A percentile compares a stretch with the other conserved stretches of the same genome.
Conservation (phyloP, 1,140 invertebrate genomes). For the Ceratina calcarata region DNA sequence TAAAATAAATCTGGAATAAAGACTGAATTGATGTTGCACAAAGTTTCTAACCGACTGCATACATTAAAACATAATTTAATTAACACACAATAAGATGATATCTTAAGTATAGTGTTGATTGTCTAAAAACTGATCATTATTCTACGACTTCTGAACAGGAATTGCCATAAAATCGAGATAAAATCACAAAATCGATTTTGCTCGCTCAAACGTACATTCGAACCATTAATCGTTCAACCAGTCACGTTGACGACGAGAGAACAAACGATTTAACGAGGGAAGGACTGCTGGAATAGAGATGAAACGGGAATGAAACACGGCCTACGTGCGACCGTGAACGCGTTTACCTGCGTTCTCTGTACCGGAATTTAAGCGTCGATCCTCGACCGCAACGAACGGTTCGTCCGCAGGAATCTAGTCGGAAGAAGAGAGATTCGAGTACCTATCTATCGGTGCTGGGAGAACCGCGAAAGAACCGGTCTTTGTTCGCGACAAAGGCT, state of each 20-base stretch:
- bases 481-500: constrained; percentile 24
- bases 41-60: no score
- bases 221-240: background rate
- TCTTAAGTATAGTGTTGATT: no score
- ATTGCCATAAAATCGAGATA: background rate
- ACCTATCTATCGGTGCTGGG: no score
- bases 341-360: background rate
- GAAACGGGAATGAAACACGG: constrained; percentile 45
- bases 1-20: no score
- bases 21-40: no score
- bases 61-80: no score
- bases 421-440: no score
- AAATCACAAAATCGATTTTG: constrained; percentile 3
- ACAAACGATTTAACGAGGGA: constrained; percentile 79
- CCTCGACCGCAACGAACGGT: background rate
- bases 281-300: constrained; percentile 66
- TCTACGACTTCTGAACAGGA: no score
- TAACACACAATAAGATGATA: no score
- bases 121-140: no score
- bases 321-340: constrained; percentile 12
- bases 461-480: constrained; percentile 16
- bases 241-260: constrained; percentile 57
- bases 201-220: background rate
- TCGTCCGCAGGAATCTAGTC: background rate
- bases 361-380: background rate